A percentile compares a stretch with the other conserved stretches of the same genome.
Conservation (phyloP, 2,888 invertebrate genomes). For the Agonopterix heracliana region DNA sequence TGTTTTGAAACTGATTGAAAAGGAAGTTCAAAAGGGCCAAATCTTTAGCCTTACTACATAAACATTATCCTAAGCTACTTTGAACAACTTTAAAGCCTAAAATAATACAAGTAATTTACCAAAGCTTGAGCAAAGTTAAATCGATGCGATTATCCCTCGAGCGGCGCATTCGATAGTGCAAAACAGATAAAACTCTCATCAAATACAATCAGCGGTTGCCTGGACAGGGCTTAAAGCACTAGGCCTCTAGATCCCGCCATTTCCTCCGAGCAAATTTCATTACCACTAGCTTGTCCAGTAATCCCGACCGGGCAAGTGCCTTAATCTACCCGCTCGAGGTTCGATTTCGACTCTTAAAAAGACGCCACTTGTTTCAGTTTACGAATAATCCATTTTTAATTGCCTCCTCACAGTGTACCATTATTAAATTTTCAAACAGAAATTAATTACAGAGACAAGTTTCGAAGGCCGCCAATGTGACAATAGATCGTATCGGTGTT, state of each 20-base stretch:
- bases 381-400: conserved; percentile 72
- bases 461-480: conserved; percentile 56
- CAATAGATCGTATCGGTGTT: conserved; percentile 65
- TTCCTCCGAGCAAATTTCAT: conserved; percentile 71
- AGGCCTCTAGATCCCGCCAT: conserved; percentile 61
- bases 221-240: conserved; percentile 66
- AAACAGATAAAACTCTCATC: conserved; percentile 72
- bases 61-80: conserved; percentile 16
- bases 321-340: conserved; percentile 65
- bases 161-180: conserved; percentile 43
- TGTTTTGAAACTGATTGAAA: too few species aligned
- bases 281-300: conserved; percentile 68
- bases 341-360: conserved; percentile 67
- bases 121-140: conserved; percentile 48
- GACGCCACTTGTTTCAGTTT: conserved; percentile 64
- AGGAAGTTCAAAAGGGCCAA: too few species aligned
- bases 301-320: conserved; percentile 62
- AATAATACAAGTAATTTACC: conserved; percentile 49
- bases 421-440: conserved; percentile 63
- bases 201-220: conserved; percentile 68
- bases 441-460: conserved; percentile 64
- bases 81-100: conserved; percentile 30
- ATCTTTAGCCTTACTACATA: conserved; percentile 11
- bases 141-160: conserved; percentile 46
- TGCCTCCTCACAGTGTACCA: conserved; percentile 47